A percentile compares a stretch with the other conserved stretches of the same genome.
Conservation (phyloP, 2,797 vertebrate species). For the Xiphophorus birchmanni region DNA sequence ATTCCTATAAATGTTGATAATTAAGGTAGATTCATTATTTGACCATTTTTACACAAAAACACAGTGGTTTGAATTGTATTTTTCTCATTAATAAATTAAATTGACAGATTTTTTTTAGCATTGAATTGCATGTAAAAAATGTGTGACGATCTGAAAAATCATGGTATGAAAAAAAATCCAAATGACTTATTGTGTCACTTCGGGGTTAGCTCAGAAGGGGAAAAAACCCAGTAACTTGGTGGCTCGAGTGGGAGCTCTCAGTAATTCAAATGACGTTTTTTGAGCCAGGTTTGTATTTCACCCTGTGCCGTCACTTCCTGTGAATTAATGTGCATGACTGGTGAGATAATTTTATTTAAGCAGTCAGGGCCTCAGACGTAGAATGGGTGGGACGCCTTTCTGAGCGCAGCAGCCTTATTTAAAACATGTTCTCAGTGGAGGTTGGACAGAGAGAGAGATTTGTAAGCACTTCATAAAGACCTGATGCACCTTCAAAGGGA, state of each 20-base stretch:
- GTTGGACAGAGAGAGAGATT: constrained; percentile 33
- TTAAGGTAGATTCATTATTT: neutral
- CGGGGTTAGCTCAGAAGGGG: constrained; percentile 9
- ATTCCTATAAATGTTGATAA: neutral
- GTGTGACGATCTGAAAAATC: neutral
- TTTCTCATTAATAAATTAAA: neutral
- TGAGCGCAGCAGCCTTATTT: constrained; percentile 28
- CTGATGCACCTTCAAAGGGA: constrained; percentile 20
- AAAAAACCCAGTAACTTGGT: constrained; percentile 17
- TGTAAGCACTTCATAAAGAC: constrained; percentile 39
- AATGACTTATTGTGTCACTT: constrained; percentile 5
- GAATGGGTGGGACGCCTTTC: constrained; percentile 25
- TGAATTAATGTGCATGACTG: constrained; percentile 57
- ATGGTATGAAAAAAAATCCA: neutral
- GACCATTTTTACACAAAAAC: neutral
- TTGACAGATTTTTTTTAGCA: neutral
- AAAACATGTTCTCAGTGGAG: constrained; percentile 16
- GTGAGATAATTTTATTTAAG: constrained; percentile 51
- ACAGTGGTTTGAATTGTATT: neutral
- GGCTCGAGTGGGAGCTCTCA: constrained; percentile 28
- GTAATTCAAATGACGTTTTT: constrained; percentile 43
- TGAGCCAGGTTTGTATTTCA: constrained; percentile 62
- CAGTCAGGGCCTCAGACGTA: constrained; percentile 20
- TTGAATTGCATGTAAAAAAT: neutral
- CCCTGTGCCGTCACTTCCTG: constrained; percentile 59